These are phyloP conservation scores for Brachyrhaphis roseni DNA, from an alignment of 2,797 vertebrate genomes.

Conservation along the genomic window DNA sequence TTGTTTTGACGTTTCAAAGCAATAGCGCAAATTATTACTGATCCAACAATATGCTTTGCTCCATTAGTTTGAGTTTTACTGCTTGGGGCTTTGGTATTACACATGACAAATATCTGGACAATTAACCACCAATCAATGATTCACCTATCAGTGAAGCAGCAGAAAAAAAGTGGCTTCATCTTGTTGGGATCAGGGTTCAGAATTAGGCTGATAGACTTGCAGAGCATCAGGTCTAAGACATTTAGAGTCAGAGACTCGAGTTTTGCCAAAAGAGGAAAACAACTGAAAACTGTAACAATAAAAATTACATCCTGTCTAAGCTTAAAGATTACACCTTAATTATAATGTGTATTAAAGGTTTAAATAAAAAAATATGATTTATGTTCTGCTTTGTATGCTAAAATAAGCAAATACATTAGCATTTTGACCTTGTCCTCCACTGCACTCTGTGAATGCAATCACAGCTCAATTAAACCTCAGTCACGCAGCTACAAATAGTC, in stretches of 20 bases:
- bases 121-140: background rate
- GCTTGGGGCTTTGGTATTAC: background rate
- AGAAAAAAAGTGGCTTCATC: background rate
- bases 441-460: conserved; percentile 57
- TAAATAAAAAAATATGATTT: conserved; percentile 61
- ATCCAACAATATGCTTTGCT: background rate
- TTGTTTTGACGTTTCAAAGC: background rate
- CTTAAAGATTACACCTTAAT: conserved; percentile 39
- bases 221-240: background rate
- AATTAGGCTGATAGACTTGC: background rate
- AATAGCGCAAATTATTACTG: background rate
- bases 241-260: background rate
- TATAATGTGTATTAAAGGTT: conserved; percentile 24
- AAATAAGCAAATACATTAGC: conserved; percentile 55
- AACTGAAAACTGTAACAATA: background rate
- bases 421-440: conserved; percentile 57
- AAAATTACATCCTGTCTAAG: conserved; percentile 3
- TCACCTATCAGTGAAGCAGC: background rate
- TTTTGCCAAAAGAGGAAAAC: conserved; percentile 3
- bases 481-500: conserved; percentile 65
- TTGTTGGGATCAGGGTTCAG: background rate
- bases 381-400: conserved; percentile 54
- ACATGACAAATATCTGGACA: background rate
- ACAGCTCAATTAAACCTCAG: conserved; percentile 73
- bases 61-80: background rate